phyloP scores from a whole-genome alignment of 2,797 vertebrate species.

The Pelodytes ibericus region DNA sequence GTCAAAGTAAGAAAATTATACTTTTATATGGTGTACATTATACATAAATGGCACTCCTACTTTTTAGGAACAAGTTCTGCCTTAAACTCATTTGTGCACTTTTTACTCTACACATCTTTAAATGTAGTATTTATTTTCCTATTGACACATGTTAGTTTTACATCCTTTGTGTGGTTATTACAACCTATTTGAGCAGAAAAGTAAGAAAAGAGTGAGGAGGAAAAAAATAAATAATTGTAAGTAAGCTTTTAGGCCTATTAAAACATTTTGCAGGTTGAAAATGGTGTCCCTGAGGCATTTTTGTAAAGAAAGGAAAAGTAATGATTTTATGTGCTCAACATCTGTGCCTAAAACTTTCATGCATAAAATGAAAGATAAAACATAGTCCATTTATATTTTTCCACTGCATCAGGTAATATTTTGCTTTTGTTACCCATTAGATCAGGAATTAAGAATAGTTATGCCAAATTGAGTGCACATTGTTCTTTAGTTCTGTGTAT shows the following conservation, averaged over 20 bases:
- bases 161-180: not conserved
- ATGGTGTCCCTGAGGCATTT: conserved; percentile 12
- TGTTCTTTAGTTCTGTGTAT: not conserved
- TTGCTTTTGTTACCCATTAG: not conserved
- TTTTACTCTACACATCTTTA: not conserved
- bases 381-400: not conserved
- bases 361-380: not conserved
- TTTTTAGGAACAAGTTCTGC: too few relatives aligned
- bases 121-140: not conserved
- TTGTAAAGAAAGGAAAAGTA: conserved; percentile 5
- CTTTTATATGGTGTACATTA: too few relatives aligned
- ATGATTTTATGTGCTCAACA: conserved; percentile 13
- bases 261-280: conserved; percentile 20
- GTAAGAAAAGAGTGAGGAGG: not conserved
- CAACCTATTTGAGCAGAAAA: not conserved
- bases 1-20: too few relatives aligned
- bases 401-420: not conserved
- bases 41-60: too few relatives aligned
- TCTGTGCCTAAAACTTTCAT: not conserved
- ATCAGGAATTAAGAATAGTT: not conserved
- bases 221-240: conserved; percentile 17
- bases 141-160: not conserved
- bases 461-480: too few relatives aligned
- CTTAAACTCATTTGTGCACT: too few relatives aligned
- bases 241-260: conserved; percentile 34